Conservation (phyloP, 1,140 invertebrate species). For the Leptinotarsa defecta region DNA sequence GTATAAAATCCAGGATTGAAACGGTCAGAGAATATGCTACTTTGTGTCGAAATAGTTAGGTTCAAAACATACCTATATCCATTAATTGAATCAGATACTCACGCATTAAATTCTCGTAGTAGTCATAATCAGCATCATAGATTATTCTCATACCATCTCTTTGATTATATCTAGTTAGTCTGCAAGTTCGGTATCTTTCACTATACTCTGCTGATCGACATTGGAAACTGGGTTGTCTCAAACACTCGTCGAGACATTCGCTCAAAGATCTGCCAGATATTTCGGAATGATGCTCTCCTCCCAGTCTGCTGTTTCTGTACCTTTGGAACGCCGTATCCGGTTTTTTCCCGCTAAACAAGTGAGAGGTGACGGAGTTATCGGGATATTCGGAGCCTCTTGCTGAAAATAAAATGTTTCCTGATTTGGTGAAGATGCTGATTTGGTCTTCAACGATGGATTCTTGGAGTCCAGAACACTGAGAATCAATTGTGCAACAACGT, state of each 20-base stretch:
- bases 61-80: no score
- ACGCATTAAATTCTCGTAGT: conserved; percentile 91
- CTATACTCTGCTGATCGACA: conserved; percentile 87
- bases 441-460: not conserved
- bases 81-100: conserved; percentile 58
- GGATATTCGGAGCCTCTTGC: conserved; percentile 81
- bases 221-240: conserved; percentile 84
- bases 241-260: conserved; percentile 87
- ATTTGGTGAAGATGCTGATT: conserved; percentile 3
- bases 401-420: conserved; percentile 48
- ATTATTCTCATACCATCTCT: conserved; percentile 85
- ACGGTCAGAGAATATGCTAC: no score
- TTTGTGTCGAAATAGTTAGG: no score
- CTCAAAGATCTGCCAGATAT: conserved; percentile 83
- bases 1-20: no score
- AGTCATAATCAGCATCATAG: conserved; percentile 88
- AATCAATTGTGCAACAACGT: not conserved
- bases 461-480: not conserved
- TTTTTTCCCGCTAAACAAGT: conserved; percentile 76
- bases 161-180: conserved; percentile 83
- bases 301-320: conserved; percentile 81
- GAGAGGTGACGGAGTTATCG: conserved; percentile 79
- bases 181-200: conserved; percentile 79
- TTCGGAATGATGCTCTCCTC: conserved; percentile 86
- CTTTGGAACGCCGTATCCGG: conserved; percentile 88